Evolutionary conservation across 2,113 vertebrate genomes (phyloP).

Genomic region (Sminthopsis crassicaudata): DNA sequence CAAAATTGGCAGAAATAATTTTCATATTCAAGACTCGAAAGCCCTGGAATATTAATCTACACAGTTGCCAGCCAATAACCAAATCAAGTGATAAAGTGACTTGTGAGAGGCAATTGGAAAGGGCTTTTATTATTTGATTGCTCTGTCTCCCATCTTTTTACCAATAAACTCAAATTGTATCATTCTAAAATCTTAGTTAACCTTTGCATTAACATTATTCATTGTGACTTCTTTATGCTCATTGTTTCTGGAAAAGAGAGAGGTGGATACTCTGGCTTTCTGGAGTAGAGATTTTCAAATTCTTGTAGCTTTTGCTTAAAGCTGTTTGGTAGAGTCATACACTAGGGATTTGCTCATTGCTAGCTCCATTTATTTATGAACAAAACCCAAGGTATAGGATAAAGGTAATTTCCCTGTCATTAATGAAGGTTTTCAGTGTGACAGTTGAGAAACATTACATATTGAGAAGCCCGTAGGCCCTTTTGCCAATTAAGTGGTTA

Average conservation of each 20-base stretch:
- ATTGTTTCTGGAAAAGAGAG: conserved; percentile 46
- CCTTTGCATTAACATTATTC: conserved; percentile 56
- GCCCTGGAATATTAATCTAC: conserved; percentile 63
- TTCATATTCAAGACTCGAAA: conserved; percentile 64
- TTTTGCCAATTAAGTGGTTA: conserved; percentile 32
- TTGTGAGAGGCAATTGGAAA: conserved; percentile 53
- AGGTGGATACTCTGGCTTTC: not conserved
- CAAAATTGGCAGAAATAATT: conserved; percentile 74
- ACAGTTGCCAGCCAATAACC: conserved; percentile 66
- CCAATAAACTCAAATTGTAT: conserved; percentile 40
- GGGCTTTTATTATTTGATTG: conserved; percentile 48
- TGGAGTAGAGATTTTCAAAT: conserved; percentile 14
- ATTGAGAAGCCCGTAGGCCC: not conserved
- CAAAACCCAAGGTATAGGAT: conserved; percentile 10
- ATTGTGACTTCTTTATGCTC: conserved; percentile 30
- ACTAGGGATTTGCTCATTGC: not conserved
- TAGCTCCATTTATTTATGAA: not conserved
- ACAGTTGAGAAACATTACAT: conserved; percentile 25
- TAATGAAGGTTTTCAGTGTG: conserved; percentile 11
- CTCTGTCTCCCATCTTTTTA: not conserved
- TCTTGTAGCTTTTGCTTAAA: not conserved
- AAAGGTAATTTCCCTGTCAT: conserved; percentile 22
- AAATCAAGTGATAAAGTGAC: conserved; percentile 68
- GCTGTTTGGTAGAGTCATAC: conserved; percentile 12
- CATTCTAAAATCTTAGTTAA: conserved; percentile 53